Evolutionary conservation across 2,113 vertebrate genomes (phyloP).

Genomic region (Bettongia penicillata): DNA sequence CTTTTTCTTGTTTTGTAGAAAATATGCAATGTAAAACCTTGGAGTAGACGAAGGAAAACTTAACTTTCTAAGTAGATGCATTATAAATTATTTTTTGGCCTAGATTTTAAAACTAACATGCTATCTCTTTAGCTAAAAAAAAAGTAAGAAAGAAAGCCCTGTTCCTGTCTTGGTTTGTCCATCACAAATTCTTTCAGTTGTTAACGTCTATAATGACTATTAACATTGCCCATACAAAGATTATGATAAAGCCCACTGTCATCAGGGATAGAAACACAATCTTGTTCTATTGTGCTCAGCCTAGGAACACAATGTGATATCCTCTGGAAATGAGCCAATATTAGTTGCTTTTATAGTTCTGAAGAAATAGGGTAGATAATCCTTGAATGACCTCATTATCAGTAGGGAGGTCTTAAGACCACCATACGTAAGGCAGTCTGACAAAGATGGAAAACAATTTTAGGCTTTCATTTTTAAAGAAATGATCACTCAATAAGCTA

Average conservation of each 20-base stretch:
- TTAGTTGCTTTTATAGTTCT: conserved; percentile 72
- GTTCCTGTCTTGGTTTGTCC: conserved; percentile 69
- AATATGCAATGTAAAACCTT: conserved; percentile 27
- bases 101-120: conserved; percentile 76
- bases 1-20: conserved; percentile 12
- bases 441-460: conserved; percentile 41
- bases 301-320: conserved; percentile 64
- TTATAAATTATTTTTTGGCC: conserved; percentile 77
- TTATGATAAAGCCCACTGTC: conserved; percentile 63
- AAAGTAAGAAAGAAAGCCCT: conserved; percentile 57
- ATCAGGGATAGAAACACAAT: conserved; percentile 74
- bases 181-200: conserved; percentile 74
- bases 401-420: conserved; percentile 63
- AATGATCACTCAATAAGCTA: conserved; percentile 6
- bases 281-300: conserved; percentile 75
- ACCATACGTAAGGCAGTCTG: conserved; percentile 50
- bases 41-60: conserved; percentile 49
- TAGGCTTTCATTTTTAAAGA: background rate
- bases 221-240: conserved; percentile 67
- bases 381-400: conserved; percentile 77
- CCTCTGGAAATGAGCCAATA: conserved; percentile 65
- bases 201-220: conserved; percentile 54
- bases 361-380: conserved; percentile 72
- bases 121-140: conserved; percentile 32
- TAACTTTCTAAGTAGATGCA: conserved; percentile 57